phyloP scores from a whole-genome alignment of 2,888 invertebrate species.

The Zaprionus bogoriensis region DNA sequence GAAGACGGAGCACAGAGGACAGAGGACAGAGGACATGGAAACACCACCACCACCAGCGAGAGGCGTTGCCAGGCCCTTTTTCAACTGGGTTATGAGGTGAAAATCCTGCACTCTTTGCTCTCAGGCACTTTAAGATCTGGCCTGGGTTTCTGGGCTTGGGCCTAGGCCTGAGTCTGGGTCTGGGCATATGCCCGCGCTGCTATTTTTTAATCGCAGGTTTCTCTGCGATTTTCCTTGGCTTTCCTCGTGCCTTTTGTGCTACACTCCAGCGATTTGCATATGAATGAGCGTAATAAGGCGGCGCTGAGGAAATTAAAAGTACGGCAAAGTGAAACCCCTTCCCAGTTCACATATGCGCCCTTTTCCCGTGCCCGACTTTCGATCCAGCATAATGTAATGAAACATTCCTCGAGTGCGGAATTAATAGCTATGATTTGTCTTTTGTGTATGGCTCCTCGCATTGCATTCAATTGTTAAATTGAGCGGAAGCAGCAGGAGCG shows the following conservation, averaged over 20 bases:
- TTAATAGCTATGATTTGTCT: conserved; percentile 78
- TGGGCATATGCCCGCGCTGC: conserved; percentile 56
- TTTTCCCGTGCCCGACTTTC: not conserved
- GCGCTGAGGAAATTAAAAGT: conserved; percentile 69
- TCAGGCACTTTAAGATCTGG: not conserved
- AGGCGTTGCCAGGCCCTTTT: conserved; percentile 6
- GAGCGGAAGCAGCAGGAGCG: conserved; percentile 56
- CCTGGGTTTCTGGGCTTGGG: conserved; percentile 14
- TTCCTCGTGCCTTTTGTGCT: conserved; percentile 55
- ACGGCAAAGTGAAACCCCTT: conserved; percentile 27
- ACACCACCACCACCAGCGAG: conserved; percentile 42
- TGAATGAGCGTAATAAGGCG: conserved; percentile 74
- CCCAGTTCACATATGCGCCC: conserved; percentile 17
- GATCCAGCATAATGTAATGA: conserved; percentile 57
- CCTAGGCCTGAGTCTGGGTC: conserved; percentile 47
- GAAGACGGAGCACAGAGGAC: too few species aligned
- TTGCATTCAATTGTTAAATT: conserved; percentile 76
- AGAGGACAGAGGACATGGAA: conserved; percentile 28
- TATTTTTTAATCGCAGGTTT: conserved; percentile 72
- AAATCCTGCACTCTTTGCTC: conserved; percentile 45
- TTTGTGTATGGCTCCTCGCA: conserved; percentile 51
- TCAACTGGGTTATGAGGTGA: conserved; percentile 71
- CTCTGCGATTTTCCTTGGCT: conserved; percentile 16
- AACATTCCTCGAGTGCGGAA: conserved; percentile 79
- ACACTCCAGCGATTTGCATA: conserved; percentile 74